phyloP scores from a whole-genome alignment of 2,113 vertebrate genomes.

The Brachypteracias leptosomus region DNA sequence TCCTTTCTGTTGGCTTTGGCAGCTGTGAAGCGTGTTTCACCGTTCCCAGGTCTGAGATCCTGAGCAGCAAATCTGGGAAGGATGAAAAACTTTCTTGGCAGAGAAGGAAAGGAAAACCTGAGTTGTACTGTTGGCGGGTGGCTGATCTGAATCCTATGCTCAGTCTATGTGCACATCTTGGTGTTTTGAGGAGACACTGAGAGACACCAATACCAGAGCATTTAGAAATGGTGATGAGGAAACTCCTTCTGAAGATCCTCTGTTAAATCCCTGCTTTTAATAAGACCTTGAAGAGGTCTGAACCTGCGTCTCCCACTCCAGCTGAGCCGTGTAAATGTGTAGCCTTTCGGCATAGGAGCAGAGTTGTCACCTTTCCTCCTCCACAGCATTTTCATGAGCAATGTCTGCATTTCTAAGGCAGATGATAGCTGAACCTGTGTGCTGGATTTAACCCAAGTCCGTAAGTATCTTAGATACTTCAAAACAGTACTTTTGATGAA shows the following conservation, averaged over 20 bases:
- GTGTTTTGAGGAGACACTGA: background rate
- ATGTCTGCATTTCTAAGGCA: background rate
- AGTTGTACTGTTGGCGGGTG: background rate
- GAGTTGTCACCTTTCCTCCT: background rate
- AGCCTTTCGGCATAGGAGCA: background rate
- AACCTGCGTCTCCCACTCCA: background rate
- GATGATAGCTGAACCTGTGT: background rate
- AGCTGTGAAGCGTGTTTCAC: background rate
- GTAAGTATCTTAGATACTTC: background rate
- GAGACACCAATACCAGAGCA: background rate
- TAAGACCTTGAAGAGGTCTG: background rate
- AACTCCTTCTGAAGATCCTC: background rate
- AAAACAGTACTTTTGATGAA: background rate
- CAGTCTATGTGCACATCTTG: background rate
- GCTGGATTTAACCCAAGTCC: background rate
- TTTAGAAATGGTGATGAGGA: background rate
- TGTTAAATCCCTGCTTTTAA: background rate
- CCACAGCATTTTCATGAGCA: background rate
- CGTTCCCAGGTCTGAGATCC: background rate
- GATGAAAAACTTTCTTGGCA: background rate
- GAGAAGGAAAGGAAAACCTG: background rate
- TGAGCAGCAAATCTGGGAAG: background rate
- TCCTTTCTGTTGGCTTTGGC: background rate
- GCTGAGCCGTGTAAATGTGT: background rate
- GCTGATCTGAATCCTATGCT: background rate